Conservation (phyloP, 2,113 vertebrate species). For the Hydropotes inermis region DNA sequence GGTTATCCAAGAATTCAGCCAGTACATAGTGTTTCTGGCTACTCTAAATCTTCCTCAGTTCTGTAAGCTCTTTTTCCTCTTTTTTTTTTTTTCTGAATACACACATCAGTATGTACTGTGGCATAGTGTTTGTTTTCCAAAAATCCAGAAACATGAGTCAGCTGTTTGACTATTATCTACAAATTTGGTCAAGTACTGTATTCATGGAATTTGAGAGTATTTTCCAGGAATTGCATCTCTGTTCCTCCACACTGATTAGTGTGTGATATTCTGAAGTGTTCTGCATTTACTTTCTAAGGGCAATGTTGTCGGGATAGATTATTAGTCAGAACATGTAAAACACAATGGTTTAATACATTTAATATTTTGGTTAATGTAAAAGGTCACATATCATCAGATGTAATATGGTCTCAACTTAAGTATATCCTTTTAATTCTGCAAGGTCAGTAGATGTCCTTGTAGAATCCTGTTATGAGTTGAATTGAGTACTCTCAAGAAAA, state of each 20-base stretch:
- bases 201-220: not conserved
- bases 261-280: not conserved
- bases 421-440: not conserved
- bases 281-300: not conserved
- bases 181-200: constrained; percentile 68
- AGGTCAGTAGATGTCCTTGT: not conserved
- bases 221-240: constrained; percentile 49
- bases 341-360: not conserved
- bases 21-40: constrained; percentile 53
- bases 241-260: not conserved
- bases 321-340: not conserved
- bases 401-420: not conserved
- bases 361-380: not conserved
- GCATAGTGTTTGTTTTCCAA: constrained; percentile 23
- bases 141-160: constrained; percentile 66
- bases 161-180: constrained; percentile 59
- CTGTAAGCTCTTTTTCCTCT: not conserved
- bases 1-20: constrained; percentile 28
- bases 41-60: not conserved
- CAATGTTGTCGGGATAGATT: not conserved
- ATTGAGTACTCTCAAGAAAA: not conserved
- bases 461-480: not conserved
- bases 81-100: constrained; percentile 6
- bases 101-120: constrained; percentile 47
- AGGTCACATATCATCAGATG: not conserved